Conservation (phyloP, 2,113 vertebrate genomes). For the Emydura subglobosa region DNA sequence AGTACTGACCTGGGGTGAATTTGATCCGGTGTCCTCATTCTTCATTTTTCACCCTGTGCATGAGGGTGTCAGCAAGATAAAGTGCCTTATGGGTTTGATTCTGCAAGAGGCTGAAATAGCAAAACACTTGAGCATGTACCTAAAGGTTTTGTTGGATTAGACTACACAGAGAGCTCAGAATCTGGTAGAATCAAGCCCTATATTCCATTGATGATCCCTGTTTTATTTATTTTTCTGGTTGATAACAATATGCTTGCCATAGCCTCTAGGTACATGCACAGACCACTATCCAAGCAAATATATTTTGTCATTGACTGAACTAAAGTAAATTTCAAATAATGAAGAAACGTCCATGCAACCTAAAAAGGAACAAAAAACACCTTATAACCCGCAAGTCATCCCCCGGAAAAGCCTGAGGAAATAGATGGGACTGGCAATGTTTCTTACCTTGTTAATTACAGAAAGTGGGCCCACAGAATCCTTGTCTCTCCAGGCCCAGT, state of each 20-base stretch:
- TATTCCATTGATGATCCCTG: not conserved
- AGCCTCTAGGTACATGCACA: not conserved
- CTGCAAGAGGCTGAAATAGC: not conserved
- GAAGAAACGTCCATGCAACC: not conserved
- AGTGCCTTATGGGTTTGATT: not conserved
- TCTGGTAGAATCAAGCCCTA: not conserved
- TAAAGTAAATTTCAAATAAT: not conserved
- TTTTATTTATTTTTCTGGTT: not conserved
- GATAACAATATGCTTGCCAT: not conserved
- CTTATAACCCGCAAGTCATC: not conserved
- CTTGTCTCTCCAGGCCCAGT: fast-evolving
- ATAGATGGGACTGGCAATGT: not conserved
- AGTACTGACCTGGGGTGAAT: not conserved
- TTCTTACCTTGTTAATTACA: not conserved
- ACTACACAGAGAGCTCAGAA: not conserved
- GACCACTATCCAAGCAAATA: not conserved
- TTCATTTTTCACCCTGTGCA: not conserved
- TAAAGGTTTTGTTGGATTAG: not conserved
- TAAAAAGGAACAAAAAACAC: conserved; percentile 2
- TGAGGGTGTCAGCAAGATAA: not conserved
- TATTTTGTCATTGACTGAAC: not conserved
- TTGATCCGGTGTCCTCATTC: not conserved
- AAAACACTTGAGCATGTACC: not conserved
- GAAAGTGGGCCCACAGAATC: not conserved
- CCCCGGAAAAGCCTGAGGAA: not conserved